These are phyloP conservation scores for Marmota monax DNA, from an alignment of 2,113 vertebrate species.

Conservation along the genomic window DNA sequence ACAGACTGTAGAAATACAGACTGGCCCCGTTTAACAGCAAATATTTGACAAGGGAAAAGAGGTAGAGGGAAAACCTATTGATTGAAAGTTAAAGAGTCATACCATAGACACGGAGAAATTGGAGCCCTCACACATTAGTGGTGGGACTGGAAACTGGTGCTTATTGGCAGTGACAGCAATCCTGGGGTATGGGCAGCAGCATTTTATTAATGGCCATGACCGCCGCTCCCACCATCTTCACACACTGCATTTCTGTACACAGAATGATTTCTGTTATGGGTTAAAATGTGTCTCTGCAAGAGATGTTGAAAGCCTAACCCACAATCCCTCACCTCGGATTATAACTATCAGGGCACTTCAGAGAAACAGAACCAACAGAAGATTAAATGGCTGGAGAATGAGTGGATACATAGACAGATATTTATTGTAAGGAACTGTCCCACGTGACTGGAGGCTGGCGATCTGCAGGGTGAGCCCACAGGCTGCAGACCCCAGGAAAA, in stretches of 20 bases:
- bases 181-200: accelerated
- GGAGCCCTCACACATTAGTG: background rate
- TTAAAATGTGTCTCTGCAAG: background rate
- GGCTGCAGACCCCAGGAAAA: background rate
- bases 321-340: background rate
- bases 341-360: background rate
- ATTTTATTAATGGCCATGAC: too few relatives aligned
- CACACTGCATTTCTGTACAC: background rate
- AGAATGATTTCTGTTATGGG: background rate
- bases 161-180: too few relatives aligned
- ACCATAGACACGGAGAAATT: background rate
- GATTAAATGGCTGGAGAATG: background rate
- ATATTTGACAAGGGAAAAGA: background rate
- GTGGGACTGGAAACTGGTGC: background rate
- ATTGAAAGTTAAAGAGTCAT: background rate
- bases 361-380: background rate
- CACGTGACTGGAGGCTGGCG: background rate
- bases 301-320: background rate
- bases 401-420: background rate
- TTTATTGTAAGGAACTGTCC: background rate
- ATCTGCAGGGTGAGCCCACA: background rate
- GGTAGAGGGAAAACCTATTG: background rate
- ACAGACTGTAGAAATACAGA: background rate
- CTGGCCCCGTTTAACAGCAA: background rate
- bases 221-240: background rate